These are phyloP conservation scores for Mormyrops attenuatus DNA, from an alignment of 2,797 vertebrate genomes.

Conservation along the genomic window DNA sequence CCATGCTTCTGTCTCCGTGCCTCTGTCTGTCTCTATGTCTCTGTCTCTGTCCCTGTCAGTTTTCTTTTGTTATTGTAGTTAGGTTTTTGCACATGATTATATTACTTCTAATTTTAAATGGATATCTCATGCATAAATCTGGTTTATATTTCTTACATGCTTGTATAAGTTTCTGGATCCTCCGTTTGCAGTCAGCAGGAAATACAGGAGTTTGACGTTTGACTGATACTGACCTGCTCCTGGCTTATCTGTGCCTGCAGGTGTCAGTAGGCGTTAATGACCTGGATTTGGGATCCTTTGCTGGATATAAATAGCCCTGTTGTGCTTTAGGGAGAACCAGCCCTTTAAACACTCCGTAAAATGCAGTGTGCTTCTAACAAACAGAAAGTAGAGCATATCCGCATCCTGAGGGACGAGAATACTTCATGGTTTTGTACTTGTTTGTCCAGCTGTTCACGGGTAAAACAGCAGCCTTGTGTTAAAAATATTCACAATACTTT, in stretches of 20 bases:
- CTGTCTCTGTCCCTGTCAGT: neutral
- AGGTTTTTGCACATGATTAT: neutral
- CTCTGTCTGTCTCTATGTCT: no score
- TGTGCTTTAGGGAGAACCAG: conserved; percentile 22
- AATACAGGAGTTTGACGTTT: neutral
- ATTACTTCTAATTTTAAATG: neutral
- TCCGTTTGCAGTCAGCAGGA: neutral
- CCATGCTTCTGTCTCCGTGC: no score
- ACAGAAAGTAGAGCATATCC: neutral
- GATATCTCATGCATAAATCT: neutral
- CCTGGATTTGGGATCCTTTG: conserved; percentile 27
- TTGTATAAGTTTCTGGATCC: neutral
- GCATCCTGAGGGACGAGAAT: neutral
- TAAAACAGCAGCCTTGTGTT: neutral
- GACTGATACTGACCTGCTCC: neutral
- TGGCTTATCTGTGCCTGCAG: neutral
- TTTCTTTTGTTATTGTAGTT: neutral
- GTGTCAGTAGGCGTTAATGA: neutral
- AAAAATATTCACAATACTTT: neutral
- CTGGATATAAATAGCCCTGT: conserved; percentile 42
- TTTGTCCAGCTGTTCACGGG: neutral
- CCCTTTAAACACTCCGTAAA: neutral
- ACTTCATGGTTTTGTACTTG: neutral
- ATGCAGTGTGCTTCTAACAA: neutral
- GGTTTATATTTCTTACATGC: neutral